Evolutionary conservation across 30 jellyfish, hydroid and myxozoan species (phyloP).

Genomic region (Chironex yamaguchii): DNA sequence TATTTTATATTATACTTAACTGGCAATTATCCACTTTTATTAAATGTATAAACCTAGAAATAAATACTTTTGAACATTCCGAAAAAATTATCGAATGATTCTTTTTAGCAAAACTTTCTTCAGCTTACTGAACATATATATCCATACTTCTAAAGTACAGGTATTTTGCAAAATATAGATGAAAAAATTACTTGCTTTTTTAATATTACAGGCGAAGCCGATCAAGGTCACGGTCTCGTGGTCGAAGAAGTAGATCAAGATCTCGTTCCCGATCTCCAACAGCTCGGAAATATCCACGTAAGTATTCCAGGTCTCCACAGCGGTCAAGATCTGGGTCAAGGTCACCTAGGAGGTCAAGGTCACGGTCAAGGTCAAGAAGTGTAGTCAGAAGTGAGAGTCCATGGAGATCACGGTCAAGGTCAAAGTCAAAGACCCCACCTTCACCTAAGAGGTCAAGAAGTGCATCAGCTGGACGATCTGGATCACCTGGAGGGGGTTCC

Average conservation of each 20-base stretch:
- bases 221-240: constrained; percentile 80
- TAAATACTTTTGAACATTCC: no score
- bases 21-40: no score
- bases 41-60: no score
- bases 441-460: background rate
- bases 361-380: background rate
- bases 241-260: constrained; percentile 80
- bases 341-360: background rate
- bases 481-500: background rate
- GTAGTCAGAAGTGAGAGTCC: background rate
- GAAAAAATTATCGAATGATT: no score
- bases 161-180: no score
- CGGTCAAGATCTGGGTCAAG: background rate
- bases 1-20: no score
- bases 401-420: background rate
- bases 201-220: constrained; percentile 18
- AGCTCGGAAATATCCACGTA: constrained; percentile 51
- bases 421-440: background rate
- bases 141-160: no score
- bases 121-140: no score
- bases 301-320: background rate
- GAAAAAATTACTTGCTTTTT: no score
- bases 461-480: background rate
- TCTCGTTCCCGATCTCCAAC: constrained; percentile 84
- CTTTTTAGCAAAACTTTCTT: no score